Base-by-base conservation (phyloP, 1,140 invertebrate species). In the Galleria mellonella region DNA sequence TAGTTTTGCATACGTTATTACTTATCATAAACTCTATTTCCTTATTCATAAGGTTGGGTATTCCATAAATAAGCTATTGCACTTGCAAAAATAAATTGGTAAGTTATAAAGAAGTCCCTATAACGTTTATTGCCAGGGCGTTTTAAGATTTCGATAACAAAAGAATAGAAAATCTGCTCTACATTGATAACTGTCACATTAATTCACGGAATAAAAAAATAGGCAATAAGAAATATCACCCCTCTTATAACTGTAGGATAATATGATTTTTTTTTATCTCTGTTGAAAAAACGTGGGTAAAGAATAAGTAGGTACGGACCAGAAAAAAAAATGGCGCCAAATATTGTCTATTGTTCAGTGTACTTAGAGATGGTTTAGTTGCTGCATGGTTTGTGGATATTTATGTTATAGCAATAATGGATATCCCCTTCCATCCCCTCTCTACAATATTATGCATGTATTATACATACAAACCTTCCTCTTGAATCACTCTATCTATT, bases 201-300 rank as follows among this genome's bases (percentile, higher is more conserved):
- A 67, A 70, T 73, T 73, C 61, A 62, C 33, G 52, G 33, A 36
- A 46, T 53, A 58, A 54, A 51, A 52, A 52, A 51, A 17, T 15
- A 6, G 2, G 17, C 2, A 23, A 6, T 30, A 37, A 45, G 45
- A 35, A 23, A 29, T 37, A 49, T 79, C 69, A 73, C 71, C 72
- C 75, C 72, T 72, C 50, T 54, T 55, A 53, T 55, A 44, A 37
- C 35, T 17, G 14, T 37, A 17, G 35, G 13, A 59, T 52, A 57
- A 60, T 62, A 45, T 38, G 38, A 43, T 59, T 62, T 70, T 62
- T 69, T 62, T 53, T 33, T 49, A 43, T 37, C 23, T 41, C 8
- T 51, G 41, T 66, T 48, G 28, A 48, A 66, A 65, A 72, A 74
- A 70, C 68, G 72, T 76, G 72, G 72, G 70, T 78, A 74, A 61